These are phyloP conservation scores for Caenorhabditis sulstoni DNA, from an alignment of 2,888 invertebrate species.

Conservation along the genomic window DNA sequence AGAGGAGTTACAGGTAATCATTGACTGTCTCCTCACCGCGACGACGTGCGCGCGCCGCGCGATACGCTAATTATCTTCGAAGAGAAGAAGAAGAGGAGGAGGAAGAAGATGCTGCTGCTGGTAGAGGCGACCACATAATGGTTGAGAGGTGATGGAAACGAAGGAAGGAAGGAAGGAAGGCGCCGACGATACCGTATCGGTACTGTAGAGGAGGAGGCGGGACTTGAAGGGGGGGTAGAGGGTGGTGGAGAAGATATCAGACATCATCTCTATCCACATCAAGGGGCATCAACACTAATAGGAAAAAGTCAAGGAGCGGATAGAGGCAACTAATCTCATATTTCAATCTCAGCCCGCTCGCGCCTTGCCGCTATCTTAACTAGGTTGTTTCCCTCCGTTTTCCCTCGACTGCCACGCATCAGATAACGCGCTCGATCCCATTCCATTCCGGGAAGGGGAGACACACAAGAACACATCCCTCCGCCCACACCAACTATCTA, in stretches of 20 bases:
- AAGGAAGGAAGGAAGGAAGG: conserved; percentile 1
- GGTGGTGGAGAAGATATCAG: not conserved
- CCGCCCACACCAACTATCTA: not conserved
- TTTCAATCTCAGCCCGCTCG: conserved; percentile 40
- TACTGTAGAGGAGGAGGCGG: no score
- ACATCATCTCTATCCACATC: no score
- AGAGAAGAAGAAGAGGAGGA: not conserved
- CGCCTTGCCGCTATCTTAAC: conserved; percentile 54
- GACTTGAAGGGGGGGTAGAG: not conserved
- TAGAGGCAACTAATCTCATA: conserved; percentile 45
- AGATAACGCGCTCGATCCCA: conserved; percentile 37
- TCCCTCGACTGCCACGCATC: conserved; percentile 36
- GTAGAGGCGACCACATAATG: conserved; percentile 41
- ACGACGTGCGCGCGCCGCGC: conserved; percentile 9
- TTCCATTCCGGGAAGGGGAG: conserved; percentile 1
- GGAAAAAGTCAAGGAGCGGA: conserved; percentile 27
- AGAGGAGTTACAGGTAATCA: conserved; percentile 56
- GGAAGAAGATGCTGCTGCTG: not conserved
- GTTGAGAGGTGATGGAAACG: conserved; percentile 33
- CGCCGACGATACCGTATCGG: conserved; percentile 47
- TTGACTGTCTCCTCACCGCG: conserved; percentile 42
- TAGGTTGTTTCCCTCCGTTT: conserved; percentile 52
- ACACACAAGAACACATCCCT: no score
- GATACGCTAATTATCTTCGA: conserved; percentile 53
- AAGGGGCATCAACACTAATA: conserved; percentile 8